A percentile compares a stretch with the other conserved stretches of the same genome.
phyloP scores from a whole-genome alignment of 1,140 invertebrate genomes.

The Micrasema minimum region DNA sequence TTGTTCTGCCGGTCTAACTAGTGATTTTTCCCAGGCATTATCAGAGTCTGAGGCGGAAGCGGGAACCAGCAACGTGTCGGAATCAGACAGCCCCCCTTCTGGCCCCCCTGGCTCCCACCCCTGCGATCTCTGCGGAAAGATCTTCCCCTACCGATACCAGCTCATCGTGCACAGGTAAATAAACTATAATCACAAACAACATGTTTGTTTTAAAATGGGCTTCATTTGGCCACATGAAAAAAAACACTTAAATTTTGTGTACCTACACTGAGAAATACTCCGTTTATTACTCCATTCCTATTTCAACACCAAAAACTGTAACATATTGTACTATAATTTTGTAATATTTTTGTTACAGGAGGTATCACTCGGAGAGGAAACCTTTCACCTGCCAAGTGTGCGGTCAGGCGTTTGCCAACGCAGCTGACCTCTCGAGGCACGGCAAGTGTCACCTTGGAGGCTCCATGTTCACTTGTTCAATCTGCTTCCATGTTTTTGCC shows the following conservation, averaged over 20 bases:
- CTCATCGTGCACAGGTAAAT: slow-evolving; percentile 77
- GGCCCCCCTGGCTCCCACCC: slow-evolving; percentile 75
- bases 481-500: slow-evolving; percentile 81
- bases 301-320: no score
- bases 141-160: slow-evolving; percentile 87
- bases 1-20: no score
- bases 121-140: slow-evolving; percentile 86
- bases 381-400: slow-evolving; percentile 87
- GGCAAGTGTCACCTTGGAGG: slow-evolving; percentile 84
- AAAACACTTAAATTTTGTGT: no score
- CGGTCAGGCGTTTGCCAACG: slow-evolving; percentile 81
- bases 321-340: no score
- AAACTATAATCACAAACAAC: no score
- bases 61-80: slow-evolving; percentile 64
- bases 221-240: no score
- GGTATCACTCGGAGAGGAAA: slow-evolving; percentile 86
- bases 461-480: slow-evolving; percentile 77
- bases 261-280: no score
- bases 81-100: slow-evolving; percentile 65
- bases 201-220: no score
- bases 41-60: slow-evolving; percentile 68
- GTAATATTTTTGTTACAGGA: slow-evolving; percentile 66
- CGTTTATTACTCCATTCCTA: no score
- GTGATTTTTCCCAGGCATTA: slow-evolving; percentile 59
- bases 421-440: slow-evolving; percentile 79